Base-by-base conservation (phyloP, 2,113 vertebrate species). In the Hassar affinis region DNA sequence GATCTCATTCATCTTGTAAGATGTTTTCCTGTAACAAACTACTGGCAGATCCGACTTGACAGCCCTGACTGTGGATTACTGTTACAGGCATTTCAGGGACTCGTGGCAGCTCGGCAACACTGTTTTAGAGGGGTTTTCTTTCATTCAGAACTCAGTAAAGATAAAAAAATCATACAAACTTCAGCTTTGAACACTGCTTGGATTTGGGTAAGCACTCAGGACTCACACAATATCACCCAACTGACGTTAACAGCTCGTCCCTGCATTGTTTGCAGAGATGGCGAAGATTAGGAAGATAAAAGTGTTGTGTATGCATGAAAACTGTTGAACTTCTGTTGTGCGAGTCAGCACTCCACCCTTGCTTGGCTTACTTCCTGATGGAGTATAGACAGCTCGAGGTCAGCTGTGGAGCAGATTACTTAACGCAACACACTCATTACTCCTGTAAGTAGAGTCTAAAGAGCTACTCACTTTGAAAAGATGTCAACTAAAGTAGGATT, bases 401-500 rank as follows among this genome's bases (percentile, higher is more conserved):
- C 74, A 81, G 62, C 75, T 38, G 56, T 14, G 9, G 33, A 64
- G 8, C 25, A 45, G 66, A 82, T 82, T 90, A 91, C 90, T 89
- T 90, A 88, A 87, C 86, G 78, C 79, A 88, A 89, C 78, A 89
- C 88, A 90, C 86, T 80, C 85, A 82, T 69, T 27, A 79, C 88
- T 80, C 68, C 88, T 87, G 85, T 89, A 90, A 83, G 85, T 86
- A 84, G 87, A 85, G 78, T 84, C 86, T 84, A 79, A 89, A 87
- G 84, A 90, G 83, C 87, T 85, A 81, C 89, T 89, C 89, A 88
- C 86, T 88, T 91, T 78, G 54, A 85, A 90, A 85, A 81, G 81
- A 87, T 90, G 88, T 86, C 88, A 88, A 89, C 91, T 92, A 89
- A 86, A 86, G 87, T 87, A 90, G 91, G 90, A 92, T 93, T 91